Conservation (phyloP, 2,888 invertebrate species). For the Oscheius sp. region DNA sequence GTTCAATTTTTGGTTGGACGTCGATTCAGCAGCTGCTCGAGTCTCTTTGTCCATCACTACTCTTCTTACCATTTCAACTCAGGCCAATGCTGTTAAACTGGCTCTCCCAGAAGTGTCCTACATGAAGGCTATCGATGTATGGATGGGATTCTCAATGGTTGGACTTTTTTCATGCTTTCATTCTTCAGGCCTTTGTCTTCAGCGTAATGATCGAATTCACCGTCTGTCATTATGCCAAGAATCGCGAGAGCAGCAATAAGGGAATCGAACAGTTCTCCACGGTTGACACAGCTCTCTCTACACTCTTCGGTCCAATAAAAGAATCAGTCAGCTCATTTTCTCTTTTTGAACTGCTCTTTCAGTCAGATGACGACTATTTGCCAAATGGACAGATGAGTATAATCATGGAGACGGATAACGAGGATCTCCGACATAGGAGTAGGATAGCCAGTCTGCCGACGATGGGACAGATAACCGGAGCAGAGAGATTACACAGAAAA, state of each 20-base stretch:
- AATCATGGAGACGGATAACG: constrained; percentile 42
- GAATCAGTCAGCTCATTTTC: neutral
- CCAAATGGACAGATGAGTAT: constrained; percentile 50
- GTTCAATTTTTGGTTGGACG: constrained; percentile 70
- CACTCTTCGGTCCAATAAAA: constrained; percentile 62
- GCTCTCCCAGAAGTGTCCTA: constrained; percentile 68
- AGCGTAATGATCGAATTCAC: constrained; percentile 70
- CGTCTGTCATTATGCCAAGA: constrained; percentile 65
- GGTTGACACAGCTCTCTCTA: constrained; percentile 67
- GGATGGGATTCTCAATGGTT: constrained; percentile 70
- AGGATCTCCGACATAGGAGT: constrained; percentile 50
- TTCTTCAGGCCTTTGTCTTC: constrained; percentile 67
- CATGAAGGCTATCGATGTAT: constrained; percentile 56
- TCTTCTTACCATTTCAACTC: constrained; percentile 59
- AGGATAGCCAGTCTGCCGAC: constrained; percentile 43
- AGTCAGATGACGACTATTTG: constrained; percentile 55
- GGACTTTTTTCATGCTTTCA: constrained; percentile 54
- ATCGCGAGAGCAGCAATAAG: constrained; percentile 53
- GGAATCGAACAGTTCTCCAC: constrained; percentile 56
- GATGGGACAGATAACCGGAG: constrained; percentile 49
- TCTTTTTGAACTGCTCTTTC: neutral
- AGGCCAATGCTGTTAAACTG: constrained; percentile 69
- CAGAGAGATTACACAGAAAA: constrained; percentile 19
- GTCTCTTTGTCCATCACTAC: constrained; percentile 69
- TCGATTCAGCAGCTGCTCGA: constrained; percentile 68